Evolutionary conservation across 2,888 invertebrate genomes (phyloP).

Genomic region (Tenthredo amoena): DNA sequence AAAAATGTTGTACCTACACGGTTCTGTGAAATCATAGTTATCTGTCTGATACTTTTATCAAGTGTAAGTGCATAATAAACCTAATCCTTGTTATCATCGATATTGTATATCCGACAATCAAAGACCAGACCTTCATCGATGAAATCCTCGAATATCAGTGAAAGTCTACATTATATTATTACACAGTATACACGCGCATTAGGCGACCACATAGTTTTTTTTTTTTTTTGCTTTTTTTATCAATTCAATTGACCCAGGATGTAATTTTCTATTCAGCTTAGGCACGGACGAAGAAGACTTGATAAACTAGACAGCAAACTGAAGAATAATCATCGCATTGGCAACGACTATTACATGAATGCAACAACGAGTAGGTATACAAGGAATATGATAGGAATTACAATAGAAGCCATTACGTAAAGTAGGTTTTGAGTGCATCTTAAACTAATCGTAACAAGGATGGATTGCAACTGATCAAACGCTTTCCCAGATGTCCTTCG

Average conservation of each 20-base stretch:
- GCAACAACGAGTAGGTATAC: not conserved
- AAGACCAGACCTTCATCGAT: slow-evolving; percentile 4
- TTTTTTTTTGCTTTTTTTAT: not conserved
- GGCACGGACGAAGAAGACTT: not conserved
- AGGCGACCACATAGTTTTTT: not conserved
- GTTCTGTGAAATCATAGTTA: slow-evolving; percentile 18
- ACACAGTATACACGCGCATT: not conserved
- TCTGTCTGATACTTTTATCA: not conserved
- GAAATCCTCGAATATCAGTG: not conserved
- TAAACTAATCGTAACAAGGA: not conserved
- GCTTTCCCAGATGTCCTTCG: slow-evolving; percentile 29
- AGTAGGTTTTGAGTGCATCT: not conserved
- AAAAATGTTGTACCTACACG: not conserved
- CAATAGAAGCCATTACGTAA: not conserved
- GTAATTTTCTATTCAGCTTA: not conserved
- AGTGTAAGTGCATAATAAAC: slow-evolving; percentile 14
- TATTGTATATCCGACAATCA: not conserved
- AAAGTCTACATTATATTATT: not conserved
- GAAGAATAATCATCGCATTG: not conserved
- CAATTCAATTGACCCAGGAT: not conserved
- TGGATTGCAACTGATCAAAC: slow-evolving; percentile 2
- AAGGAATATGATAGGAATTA: not conserved
- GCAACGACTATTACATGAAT: not conserved
- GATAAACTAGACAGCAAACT: not conserved
- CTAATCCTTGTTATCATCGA: not conserved